Base-by-base conservation (phyloP, 23 tunicate species). In the Trididemnum miniatum region DNA sequence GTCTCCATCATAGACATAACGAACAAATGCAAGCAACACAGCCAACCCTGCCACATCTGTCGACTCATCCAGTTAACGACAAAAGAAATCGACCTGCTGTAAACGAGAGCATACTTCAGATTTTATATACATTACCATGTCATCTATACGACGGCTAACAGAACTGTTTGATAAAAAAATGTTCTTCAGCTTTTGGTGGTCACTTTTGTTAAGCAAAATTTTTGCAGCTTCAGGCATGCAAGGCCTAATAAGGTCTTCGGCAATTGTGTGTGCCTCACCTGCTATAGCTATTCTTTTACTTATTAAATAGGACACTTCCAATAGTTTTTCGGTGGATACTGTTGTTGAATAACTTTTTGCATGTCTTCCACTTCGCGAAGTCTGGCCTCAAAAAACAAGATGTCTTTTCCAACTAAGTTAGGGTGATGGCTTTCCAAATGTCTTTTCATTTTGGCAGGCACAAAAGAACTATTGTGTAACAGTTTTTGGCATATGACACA, bases 261-360 rank as follows among this genome's bases (percentile, higher is more conserved):
- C n/a, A n/a, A n/a, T 76, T 39, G 80, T 76, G 63, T 76, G 80
- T 76, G 62, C 80, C 80, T 76, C 80, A 76, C 80, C 25, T 28
- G 69, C 80, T 29, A 76, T 38, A 76, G 62, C 63, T 39, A 76
- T 76, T 76, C 69, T 76, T 76, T 49, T 25, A 69, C 67, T 76
- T 34, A 39, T 49, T 76, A 76, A 38, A 49, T 76, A 71, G 24
- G 49, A 76, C 31, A 76, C 67, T 76, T 76, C 69, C 63, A 76
- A 49, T 76, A 76, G 31, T 40, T 38, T 76, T 39, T 76, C 29
- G 37, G 35, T 76, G 29, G 49, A 71, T 28, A 33, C 24, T 23
- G 63, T 39, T 76, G 69, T 76, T 76, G 80, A 76, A 76, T 76
- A 20, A 76, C 40, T 69, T 49, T 40, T 76, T 76, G 39, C n/a